Base-by-base conservation (phyloP, 2,888 invertebrate species). In the Heliothis peltigera region DNA sequence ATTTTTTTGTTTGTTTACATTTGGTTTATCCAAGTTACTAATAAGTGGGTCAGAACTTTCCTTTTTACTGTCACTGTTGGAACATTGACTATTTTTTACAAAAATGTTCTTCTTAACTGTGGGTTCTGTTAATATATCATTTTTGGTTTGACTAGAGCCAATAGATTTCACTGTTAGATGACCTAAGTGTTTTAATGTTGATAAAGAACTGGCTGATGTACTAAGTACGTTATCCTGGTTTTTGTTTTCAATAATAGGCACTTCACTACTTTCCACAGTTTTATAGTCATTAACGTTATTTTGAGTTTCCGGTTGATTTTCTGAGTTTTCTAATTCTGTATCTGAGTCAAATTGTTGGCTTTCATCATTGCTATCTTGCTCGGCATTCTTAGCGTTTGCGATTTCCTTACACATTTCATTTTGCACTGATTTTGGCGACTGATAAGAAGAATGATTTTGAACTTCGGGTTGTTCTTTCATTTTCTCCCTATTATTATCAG, bases 161-260 rank as follows among this genome's bases (percentile, higher is more conserved):
- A 89, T 74, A 35, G 92, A 72, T 82, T 92, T 93, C 2, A 93
- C 83, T 54, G 91, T 91, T 17, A 90, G 79, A 68, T 88, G 88
- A 70, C 91, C 87, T 65, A 92, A 84, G 81, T 85, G 88, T 82
- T 91, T 91, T 61, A 92, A 80, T 2, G 84, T 85, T 56, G 86
- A 81, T 61, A 90, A 75, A 54, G 89, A 80, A 25, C 72, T 82
- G 5, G 65, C 57, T 43, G 57, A 19, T 22, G 64, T 17, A 48
- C 18, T 62, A 4, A 47, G 44, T 21, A 25, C 19, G 49, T 21
- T 52, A 7, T 42, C 7, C 3, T 60, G 52, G 42, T 55, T 42
- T 6, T 21, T 56, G 17, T 71, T 63, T 25, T 42, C 64, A 32
- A 64, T 28, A 53, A 6, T 65, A 46, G 28, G 25, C 7, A 28